These are phyloP conservation scores for Plebejus argus DNA, from an alignment of 2,888 invertebrate genomes.

Conservation along the genomic window DNA sequence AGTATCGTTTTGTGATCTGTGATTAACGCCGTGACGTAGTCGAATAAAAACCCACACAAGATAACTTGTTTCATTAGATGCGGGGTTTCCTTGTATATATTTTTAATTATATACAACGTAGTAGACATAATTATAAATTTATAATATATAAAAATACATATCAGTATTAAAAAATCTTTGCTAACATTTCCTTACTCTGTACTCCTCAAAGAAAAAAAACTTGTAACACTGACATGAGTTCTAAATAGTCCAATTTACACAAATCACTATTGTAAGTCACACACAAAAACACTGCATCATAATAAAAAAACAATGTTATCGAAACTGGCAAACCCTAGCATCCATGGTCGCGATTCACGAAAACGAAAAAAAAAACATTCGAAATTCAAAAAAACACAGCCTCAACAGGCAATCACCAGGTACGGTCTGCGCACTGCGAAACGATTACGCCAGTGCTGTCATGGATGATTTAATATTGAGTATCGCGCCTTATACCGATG, in stretches of 20 bases:
- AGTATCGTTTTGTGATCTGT: background rate
- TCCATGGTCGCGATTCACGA: background rate
- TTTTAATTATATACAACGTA: background rate
- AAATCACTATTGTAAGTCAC: background rate
- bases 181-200: background rate
- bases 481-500: slow-evolving; percentile 32
- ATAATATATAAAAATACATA: background rate
- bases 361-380: background rate
- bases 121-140: background rate
- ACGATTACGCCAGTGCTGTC: slow-evolving; percentile 18
- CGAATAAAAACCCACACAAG: background rate
- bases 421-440: slow-evolving; percentile 24
- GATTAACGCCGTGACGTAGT: background rate
- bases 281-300: background rate
- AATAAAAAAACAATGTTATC: background rate
- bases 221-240: background rate
- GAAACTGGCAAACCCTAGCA: background rate
- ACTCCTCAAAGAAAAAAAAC: background rate
- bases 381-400: slow-evolving; percentile 12
- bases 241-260: background rate
- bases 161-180: background rate
- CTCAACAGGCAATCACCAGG: background rate
- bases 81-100: background rate
- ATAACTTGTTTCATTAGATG: background rate
- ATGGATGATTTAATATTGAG: slow-evolving; percentile 31